A percentile compares a stretch with the other conserved stretches of the same genome.
phyloP scores from a whole-genome alignment of 1,140 invertebrate genomes.

The Coptotermes formosanus region DNA sequence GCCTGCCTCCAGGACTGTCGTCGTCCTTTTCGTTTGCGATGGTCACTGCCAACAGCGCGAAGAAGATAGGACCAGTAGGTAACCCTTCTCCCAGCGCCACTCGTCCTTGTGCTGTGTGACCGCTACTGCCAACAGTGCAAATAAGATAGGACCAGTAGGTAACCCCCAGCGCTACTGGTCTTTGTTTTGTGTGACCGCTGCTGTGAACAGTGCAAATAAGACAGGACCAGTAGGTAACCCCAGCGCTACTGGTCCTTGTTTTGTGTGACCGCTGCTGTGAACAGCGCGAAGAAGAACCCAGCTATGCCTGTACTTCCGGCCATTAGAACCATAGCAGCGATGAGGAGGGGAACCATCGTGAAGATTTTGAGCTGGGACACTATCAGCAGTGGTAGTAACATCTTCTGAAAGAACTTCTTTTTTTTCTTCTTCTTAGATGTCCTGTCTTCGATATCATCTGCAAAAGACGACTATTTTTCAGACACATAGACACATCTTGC shows the following conservation, averaged over 20 bases:
- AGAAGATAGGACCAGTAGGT: no score
- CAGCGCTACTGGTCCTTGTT: background rate
- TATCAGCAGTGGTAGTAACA: conserved; percentile 69
- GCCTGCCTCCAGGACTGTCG: no score
- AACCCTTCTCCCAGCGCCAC: background rate
- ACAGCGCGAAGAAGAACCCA: conserved; percentile 82
- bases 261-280: conserved; percentile 58
- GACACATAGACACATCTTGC: background rate
- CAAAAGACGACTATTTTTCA: background rate
- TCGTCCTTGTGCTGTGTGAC: conserved; percentile 42
- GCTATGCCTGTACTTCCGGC: conserved; percentile 73
- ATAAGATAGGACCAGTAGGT: conserved; percentile 57
- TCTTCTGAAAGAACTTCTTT: conserved; percentile 45
- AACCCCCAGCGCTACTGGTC: background rate
- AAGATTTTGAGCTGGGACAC: conserved; percentile 83
- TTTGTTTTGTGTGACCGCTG: conserved; percentile 48
- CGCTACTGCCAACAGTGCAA: conserved; percentile 70
- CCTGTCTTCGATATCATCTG: background rate
- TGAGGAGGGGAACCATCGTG: conserved; percentile 69
- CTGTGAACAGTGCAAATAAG: conserved; percentile 78
- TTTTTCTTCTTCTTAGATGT: background rate
- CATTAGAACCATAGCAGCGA: conserved; percentile 69
- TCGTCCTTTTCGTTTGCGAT: no score
- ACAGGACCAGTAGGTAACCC: conserved; percentile 41
- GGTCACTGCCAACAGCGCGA: no score